A percentile compares a stretch with the other conserved stretches of the same genome.
Conservation (phyloP, 2,888 invertebrate species). For the Xanthorhoe spadicearia region DNA sequence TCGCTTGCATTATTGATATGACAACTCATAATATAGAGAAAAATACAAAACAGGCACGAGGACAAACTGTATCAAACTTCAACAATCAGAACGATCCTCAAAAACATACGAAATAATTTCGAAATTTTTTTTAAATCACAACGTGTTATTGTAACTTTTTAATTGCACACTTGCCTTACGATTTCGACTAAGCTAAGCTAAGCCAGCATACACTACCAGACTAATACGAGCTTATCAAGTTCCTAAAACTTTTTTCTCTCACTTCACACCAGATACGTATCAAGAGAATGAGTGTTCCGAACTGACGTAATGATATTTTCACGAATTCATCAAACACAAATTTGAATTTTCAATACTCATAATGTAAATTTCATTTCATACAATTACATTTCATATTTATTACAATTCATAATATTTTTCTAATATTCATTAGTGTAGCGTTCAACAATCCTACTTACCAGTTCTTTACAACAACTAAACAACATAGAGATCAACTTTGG, state of each 20-base stretch:
- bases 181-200: conserved; percentile 35
- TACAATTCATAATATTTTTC: not conserved
- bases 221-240: conserved; percentile 18
- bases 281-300: no score
- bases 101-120: conserved; percentile 62
- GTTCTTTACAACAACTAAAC: not conserved
- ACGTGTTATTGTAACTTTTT: conserved; percentile 45
- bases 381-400: no score
- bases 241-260: conserved; percentile 14
- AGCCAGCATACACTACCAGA: conserved; percentile 46
- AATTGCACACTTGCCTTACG: conserved; percentile 62
- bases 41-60: conserved; percentile 16
- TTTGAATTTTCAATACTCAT: no score
- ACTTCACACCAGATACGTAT: not conserved
- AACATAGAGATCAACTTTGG: conserved; percentile 8
- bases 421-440: not conserved
- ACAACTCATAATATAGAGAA: not conserved
- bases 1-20: not conserved
- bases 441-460: not conserved
- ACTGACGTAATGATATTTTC: no score
- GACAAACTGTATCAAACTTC: conserved; percentile 38
- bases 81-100: conserved; percentile 34
- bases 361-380: no score
- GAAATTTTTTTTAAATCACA: conserved; percentile 51
- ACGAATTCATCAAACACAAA: no score